Base-by-base conservation (phyloP, 2,113 vertebrate genomes). In the Dermatemys mawii region DNA sequence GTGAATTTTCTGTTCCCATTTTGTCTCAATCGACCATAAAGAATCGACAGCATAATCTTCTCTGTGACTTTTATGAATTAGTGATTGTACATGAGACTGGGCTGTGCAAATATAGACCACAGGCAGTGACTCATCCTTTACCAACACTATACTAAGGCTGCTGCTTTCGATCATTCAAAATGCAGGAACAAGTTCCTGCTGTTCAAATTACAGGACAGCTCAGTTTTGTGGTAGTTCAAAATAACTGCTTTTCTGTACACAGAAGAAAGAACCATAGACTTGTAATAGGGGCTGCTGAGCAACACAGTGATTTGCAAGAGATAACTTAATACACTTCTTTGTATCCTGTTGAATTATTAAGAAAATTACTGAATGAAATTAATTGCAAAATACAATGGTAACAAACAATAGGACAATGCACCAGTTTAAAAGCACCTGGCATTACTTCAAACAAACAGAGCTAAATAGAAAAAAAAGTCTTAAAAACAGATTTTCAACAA, bases 401-500 rank as follows among this genome's bases (percentile, higher is more conserved):
- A 5, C 78, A 93, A 87, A 53, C 78, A 86, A 26, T 87, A 87
- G n/a, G 78, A 90, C 83, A 94, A 87, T 55, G 86, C 26, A 89
- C 29, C 38, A n/a, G 55, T 63, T 79, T 78, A 38, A 12, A 80
- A 91, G 41, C 41, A 44, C 17, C 73, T 76, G 11, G 22, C 27
- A 76, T 46, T 76, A 46, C 22, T 95, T 94, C 84, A 91, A 90
- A 27, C 94, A 92, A 90, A 78, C 8, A 84, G 89, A 89, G 57
- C 49, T 11, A 82, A 32, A 60, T 10, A 17, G 38, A 75, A 41
- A n/a, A 5, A 53, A 32, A 44, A 11, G 5, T 26, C 41, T 63
- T 87, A 29, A 78, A 32, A 53, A 79, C 16, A 70, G n/a, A 2
- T 70, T 70, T 38, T 11, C 63, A 38, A 70, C 55, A 70, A 38